Conservation (phyloP, 2,113 vertebrate genomes). For the Phalacrocorax pelagicus region DNA sequence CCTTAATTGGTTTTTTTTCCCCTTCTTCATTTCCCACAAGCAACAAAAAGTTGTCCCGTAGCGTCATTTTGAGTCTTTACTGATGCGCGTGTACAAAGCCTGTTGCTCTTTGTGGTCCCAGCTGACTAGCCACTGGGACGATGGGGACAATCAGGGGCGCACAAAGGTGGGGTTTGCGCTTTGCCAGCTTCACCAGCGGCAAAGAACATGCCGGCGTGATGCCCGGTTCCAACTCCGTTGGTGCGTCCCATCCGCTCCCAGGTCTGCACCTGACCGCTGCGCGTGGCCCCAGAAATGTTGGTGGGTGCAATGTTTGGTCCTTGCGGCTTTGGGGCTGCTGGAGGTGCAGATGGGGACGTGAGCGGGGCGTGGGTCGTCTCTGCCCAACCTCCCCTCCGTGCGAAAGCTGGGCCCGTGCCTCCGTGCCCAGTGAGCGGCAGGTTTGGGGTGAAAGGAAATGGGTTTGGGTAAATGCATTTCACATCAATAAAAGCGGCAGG, state of each 20-base stretch:
- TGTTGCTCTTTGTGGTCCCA: not conserved
- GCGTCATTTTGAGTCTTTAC: not conserved
- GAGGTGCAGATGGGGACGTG: not conserved
- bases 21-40: not conserved
- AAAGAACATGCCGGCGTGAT: not conserved
- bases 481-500: not conserved
- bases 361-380: not conserved
- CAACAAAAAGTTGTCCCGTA: not conserved
- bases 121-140: not conserved
- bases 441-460: not conserved
- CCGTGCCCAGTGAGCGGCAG: accelerated
- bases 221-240: not conserved
- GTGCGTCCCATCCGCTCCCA: not conserved
- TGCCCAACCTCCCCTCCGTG: not conserved
- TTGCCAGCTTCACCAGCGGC: not conserved
- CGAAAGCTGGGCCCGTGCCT: not conserved
- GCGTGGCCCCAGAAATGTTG: accelerated
- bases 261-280: no score
- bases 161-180: not conserved
- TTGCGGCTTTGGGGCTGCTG: not conserved
- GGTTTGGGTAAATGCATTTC: not conserved
- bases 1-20: not conserved
- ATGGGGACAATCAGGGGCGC: not conserved
- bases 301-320: not conserved
- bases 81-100: accelerated